Conservation (phyloP, 2,113 vertebrate species). For the Melanotaenia duboulayi region DNA sequence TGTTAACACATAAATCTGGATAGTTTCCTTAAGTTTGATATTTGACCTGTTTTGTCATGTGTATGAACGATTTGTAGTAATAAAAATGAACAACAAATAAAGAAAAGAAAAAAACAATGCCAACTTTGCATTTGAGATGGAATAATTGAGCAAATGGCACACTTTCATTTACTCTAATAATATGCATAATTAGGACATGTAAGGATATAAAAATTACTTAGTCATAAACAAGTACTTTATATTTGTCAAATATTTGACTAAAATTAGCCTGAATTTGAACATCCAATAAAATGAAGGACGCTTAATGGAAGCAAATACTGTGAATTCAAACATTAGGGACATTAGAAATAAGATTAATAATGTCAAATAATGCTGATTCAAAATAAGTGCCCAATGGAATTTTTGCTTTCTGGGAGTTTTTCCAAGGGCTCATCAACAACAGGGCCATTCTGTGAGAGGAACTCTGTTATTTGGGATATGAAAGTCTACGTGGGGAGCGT, state of each 20-base stretch:
- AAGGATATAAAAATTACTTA: slow-evolving; percentile 4
- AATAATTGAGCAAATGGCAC: neutral
- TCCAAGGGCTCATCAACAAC: slow-evolving; percentile 54
- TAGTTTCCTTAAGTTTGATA: neutral
- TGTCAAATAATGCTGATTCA: slow-evolving; percentile 5
- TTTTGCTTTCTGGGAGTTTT: slow-evolving; percentile 29
- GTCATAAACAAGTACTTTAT: slow-evolving; percentile 42
- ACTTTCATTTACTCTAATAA: neutral
- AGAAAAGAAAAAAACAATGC: no score
- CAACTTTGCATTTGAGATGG: no score
- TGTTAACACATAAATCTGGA: neutral
- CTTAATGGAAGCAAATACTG: slow-evolving; percentile 40
- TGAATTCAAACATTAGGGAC: slow-evolving; percentile 23
- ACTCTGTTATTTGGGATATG: slow-evolving; percentile 67
- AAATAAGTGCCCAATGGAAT: slow-evolving; percentile 34
- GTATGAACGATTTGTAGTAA: no score
- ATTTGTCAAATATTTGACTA: slow-evolving; percentile 58
- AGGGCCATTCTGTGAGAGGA: slow-evolving; percentile 53
- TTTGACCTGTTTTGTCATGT: neutral
- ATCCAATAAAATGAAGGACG: slow-evolving; percentile 38
- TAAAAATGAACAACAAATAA: no score
- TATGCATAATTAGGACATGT: neutral
- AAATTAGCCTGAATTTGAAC: slow-evolving; percentile 45
- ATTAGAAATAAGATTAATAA: slow-evolving; percentile 13
- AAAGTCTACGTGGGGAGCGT: slow-evolving; percentile 57